phyloP scores from a whole-genome alignment of 1,140 invertebrate genomes.

The Propsilocerus akamusi region DNA sequence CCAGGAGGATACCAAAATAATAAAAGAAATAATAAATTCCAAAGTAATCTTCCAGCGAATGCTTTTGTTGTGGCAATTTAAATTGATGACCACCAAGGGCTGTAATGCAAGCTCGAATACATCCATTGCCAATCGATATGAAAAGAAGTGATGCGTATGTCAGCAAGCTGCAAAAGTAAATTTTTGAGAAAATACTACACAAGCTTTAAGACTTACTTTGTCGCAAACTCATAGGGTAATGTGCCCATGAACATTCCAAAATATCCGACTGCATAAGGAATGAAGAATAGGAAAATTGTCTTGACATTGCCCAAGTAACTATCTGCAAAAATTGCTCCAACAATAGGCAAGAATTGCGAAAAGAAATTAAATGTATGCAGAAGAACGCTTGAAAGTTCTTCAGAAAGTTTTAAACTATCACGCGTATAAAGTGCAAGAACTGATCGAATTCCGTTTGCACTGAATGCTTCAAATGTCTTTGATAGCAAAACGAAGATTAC shows the following conservation, averaged over 20 bases:
- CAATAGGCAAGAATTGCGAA: constrained; percentile 59
- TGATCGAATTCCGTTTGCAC: constrained; percentile 22
- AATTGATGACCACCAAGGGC: constrained; percentile 67
- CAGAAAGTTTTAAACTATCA: constrained; percentile 26
- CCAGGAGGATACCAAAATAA: constrained; percentile 20
- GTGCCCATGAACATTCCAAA: constrained; percentile 21
- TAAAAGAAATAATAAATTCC: constrained; percentile 23
- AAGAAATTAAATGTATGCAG: constrained; percentile 59
- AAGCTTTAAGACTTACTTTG: not conserved
- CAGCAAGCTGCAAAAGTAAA: constrained; percentile 22
- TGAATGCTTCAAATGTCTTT: constrained; percentile 24
- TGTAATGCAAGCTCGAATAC: constrained; percentile 76
- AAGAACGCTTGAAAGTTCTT: constrained; percentile 43
- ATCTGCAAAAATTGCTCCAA: constrained; percentile 62
- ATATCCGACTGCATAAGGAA: constrained; percentile 54
- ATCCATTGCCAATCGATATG: constrained; percentile 53
- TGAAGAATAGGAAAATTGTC: constrained; percentile 45
- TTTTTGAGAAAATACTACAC: not conserved
- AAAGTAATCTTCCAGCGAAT: constrained; percentile 18
- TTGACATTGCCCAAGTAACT: constrained; percentile 44
- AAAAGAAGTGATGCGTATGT: constrained; percentile 32
- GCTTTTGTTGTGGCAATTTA: constrained; percentile 18
- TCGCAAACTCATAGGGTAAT: not conserved
- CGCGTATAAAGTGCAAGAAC: constrained; percentile 53
- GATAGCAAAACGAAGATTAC: constrained; percentile 18